Evolutionary conservation across 2,888 invertebrate genomes (phyloP), one percentile per base, ranked within the genome.

Genomic region (Catocala sponsa): DNA sequence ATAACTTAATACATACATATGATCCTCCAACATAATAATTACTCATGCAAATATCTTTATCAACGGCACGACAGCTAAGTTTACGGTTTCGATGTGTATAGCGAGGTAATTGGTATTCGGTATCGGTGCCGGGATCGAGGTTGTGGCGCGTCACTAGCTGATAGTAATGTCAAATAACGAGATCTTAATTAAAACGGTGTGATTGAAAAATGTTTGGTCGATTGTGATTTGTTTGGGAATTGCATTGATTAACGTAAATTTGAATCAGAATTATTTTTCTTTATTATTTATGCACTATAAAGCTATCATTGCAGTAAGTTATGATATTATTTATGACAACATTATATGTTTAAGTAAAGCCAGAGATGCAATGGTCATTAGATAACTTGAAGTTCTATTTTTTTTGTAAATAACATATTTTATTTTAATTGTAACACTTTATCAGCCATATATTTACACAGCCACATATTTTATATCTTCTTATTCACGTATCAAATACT

Each of bases 11-110:
- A 12, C 43, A 50, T 49, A 12, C 43, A 5, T 13, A 6, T 61
- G 65, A 68, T 47, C 53, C 62, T 48, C 42, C 25, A 12, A 46
- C 25, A 65, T 64, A 63, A 72, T 72, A 74, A 76, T 76, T 76
- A 76, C 68, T 63, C 62, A 76, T 74, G 74, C 65, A 74, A 76
- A 76, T 76, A 68, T 66, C 65, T 70, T 72, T 76, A 76, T 76
- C 76, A 61, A 61, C 44, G 47, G 49, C 42, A 44, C 54, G 59
- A 70, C 53, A 35, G 54, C 49, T 59, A 61, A 59, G 63, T 72
- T 76, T 69, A 76, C 66, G 63, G 70, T 73, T 64, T 52, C 50
- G 32, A 63, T 66, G 59, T 69, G 65, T 64, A 70, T 60, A 35
- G 44, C n/a, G 53, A 61, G 41, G 64, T 72, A 63, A 70, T 72